Percentiles rank a stretch among this genome's conserved stretches.
Evolutionary conservation across 2,113 vertebrate genomes (phyloP).

Genomic region (Atherinomorus stipes): DNA sequence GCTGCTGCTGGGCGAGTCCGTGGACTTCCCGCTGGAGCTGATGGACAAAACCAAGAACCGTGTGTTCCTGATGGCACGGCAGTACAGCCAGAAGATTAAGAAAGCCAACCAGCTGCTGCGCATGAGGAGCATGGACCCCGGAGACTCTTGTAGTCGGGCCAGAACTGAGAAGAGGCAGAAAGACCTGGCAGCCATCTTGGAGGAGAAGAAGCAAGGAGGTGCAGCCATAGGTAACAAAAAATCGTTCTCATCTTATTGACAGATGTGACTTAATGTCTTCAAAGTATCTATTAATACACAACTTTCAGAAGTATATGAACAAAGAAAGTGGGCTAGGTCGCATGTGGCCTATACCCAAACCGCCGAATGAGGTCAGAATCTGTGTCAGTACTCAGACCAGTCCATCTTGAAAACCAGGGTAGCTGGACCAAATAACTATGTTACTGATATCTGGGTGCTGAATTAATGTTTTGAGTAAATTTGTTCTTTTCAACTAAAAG

Average conservation of each 20-base stretch:
- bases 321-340: neutral
- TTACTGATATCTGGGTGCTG: neutral
- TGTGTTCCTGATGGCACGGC: conserved; percentile 96
- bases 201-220: conserved; percentile 98
- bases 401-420: neutral
- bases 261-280: neutral
- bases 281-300: neutral
- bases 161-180: conserved; percentile 84
- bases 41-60: conserved; percentile 90
- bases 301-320: neutral
- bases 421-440: neutral
- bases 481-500: no score
- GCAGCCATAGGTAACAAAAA: conserved; percentile 90
- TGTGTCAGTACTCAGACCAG: neutral
- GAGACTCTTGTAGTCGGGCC: conserved; percentile 80
- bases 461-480: neutral
- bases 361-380: neutral
- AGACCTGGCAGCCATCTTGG: conserved; percentile 94
- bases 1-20: conserved; percentile 75
- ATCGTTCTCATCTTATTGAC: neutral
- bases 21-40: conserved; percentile 83
- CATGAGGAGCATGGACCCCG: conserved; percentile 91
- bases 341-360: neutral
- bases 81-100: conserved; percentile 99
- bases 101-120: conserved; percentile 96